A percentile compares a stretch with the other conserved stretches of the same genome.
Conservation (phyloP, 2,113 vertebrate species). For the Tachuris rubrigastra region DNA sequence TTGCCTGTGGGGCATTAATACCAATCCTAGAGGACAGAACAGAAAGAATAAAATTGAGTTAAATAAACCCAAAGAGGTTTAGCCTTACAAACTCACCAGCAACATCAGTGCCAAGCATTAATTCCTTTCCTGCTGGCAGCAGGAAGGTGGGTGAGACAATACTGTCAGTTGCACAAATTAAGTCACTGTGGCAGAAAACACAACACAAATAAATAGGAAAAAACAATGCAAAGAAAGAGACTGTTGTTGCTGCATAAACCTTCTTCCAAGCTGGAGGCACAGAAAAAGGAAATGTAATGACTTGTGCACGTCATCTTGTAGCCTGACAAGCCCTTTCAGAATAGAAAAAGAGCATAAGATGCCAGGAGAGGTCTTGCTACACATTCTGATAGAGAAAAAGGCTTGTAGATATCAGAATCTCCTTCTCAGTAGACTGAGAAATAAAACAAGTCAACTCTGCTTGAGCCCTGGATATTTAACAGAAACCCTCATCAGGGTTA, state of each 20-base stretch:
- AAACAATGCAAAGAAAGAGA: conserved; percentile 12
- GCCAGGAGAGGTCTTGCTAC: background rate
- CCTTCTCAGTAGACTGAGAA: background rate
- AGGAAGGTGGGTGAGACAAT: conserved; percentile 49
- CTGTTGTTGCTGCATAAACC: conserved; percentile 18
- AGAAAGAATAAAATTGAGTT: conserved; percentile 44
- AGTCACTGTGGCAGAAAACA: conserved; percentile 57
- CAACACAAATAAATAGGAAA: conserved; percentile 23
- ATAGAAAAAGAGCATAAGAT: background rate
- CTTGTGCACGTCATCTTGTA: conserved; percentile 11
- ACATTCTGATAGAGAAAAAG: background rate
- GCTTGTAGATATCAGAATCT: background rate
- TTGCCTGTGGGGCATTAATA: conserved; percentile 26
- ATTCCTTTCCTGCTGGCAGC: conserved; percentile 56
- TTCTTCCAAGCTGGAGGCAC: conserved; percentile 12
- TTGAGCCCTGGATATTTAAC: background rate
- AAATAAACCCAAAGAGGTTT: conserved; percentile 50
- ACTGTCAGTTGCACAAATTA: conserved; percentile 42
- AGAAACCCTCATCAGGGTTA: background rate
- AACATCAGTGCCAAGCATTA: conserved; percentile 39
- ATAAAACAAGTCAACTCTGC: background rate
- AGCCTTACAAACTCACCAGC: conserved; percentile 41
- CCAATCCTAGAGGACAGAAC: conserved; percentile 3
- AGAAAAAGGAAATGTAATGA: conserved; percentile 15
- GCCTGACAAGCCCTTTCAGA: conserved; percentile 3